Evolutionary conservation across 2,888 invertebrate species (phyloP).

Genomic region (Baronia brevicornis): DNA sequence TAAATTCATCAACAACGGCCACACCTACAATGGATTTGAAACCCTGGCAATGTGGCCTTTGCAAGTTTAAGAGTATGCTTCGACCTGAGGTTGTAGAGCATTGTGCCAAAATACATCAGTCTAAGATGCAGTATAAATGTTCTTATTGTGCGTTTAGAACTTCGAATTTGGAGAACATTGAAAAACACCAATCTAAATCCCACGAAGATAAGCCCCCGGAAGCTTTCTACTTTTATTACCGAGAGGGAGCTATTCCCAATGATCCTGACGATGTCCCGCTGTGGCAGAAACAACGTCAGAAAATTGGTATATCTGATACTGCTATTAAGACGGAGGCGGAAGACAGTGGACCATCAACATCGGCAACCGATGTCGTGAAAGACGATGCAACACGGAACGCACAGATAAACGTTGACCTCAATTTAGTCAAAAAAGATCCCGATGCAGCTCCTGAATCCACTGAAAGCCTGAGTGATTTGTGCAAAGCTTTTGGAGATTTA

Average conservation of each 20-base stretch:
- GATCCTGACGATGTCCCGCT: slow-evolving; percentile 42
- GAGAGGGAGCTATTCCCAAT: slow-evolving; percentile 48
- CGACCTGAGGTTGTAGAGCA: slow-evolving; percentile 78
- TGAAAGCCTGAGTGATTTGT: slow-evolving; percentile 34
- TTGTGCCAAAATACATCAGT: slow-evolving; percentile 74
- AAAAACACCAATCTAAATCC: slow-evolving; percentile 75
- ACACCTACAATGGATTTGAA: slow-evolving; percentile 66
- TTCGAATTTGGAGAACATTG: slow-evolving; percentile 71
- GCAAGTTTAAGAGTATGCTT: slow-evolving; percentile 76
- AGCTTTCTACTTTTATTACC: slow-evolving; percentile 73
- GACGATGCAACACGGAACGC: not conserved
- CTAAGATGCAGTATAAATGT: slow-evolving; percentile 83
- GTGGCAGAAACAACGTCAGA: slow-evolving; percentile 52
- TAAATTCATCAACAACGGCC: slow-evolving; percentile 21
- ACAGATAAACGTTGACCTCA: slow-evolving; percentile 32
- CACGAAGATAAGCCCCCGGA: slow-evolving; percentile 64
- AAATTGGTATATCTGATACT: slow-evolving; percentile 22
- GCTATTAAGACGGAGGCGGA: slow-evolving; percentile 39
- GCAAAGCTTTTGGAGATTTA: slow-evolving; percentile 43
- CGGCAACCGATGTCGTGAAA: not conserved
- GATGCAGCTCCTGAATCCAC: slow-evolving; percentile 26
- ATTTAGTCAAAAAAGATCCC: slow-evolving; percentile 48
- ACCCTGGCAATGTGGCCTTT: slow-evolving; percentile 83
- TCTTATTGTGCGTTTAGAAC: slow-evolving; percentile 77
- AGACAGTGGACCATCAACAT: slow-evolving; percentile 13